phyloP scores from a whole-genome alignment of 2,113 vertebrate species.

The Vicugna pacos region DNA sequence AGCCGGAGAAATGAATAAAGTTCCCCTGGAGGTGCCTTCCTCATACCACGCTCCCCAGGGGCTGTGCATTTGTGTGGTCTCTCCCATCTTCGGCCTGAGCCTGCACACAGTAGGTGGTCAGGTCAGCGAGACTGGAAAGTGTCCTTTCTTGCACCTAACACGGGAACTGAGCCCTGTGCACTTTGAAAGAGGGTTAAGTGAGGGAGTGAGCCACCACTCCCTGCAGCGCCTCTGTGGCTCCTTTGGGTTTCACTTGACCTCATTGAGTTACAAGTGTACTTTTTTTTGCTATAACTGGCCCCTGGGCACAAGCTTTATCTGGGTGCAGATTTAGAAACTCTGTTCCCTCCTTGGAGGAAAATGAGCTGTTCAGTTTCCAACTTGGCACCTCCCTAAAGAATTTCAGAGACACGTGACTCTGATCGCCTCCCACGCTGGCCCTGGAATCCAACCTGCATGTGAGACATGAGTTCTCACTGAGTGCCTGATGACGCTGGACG shows the following conservation, averaged over 20 bases:
- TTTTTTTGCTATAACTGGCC: not conserved
- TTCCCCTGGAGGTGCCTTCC: not conserved
- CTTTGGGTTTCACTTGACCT: not conserved
- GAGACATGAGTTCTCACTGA: not conserved
- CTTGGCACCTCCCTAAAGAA: not conserved
- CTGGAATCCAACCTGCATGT: not conserved
- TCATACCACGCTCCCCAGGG: not conserved
- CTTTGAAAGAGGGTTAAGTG: too few relatives aligned
- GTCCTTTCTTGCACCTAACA: not conserved
- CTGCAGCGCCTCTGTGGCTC: not conserved
- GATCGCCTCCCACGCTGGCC: not conserved
- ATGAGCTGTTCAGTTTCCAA: not conserved
- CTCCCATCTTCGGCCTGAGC: not conserved
- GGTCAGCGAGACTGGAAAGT: not conserved
- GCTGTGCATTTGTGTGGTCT: not conserved
- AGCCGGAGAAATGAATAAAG: slow-evolving; percentile 68
- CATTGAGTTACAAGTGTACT: not conserved
- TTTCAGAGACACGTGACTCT: not conserved
- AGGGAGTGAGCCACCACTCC: not conserved
- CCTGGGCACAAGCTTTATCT: not conserved
- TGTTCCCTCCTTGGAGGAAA: not conserved
- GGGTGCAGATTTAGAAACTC: not conserved
- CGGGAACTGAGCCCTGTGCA: not conserved
- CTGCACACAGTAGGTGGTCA: not conserved
- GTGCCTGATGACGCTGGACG: not conserved